Conservation (phyloP, 2,888 invertebrate species). For the Lepidocyrtoides sp. region DNA sequence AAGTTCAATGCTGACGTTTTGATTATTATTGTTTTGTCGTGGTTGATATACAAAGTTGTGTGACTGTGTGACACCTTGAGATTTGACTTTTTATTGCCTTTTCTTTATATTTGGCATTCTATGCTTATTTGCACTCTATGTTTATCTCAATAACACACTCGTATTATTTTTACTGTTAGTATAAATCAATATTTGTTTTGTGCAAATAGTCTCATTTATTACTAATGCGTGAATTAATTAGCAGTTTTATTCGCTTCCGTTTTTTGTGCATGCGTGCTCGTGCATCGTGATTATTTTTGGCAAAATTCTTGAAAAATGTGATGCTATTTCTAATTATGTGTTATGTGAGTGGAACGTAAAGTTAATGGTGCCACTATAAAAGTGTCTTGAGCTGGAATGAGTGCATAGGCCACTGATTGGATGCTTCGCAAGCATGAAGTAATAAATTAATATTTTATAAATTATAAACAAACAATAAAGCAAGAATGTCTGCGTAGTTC, state of each 20-base stretch:
- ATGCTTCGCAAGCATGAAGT: neutral
- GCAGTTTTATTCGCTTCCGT: too few species aligned
- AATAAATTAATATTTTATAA: too few species aligned
- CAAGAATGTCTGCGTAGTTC: too few species aligned
- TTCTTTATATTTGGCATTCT: neutral
- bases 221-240: too few species aligned
- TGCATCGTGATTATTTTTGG: neutral
- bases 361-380: neutral
- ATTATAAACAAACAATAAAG: too few species aligned
- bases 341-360: neutral
- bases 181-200: neutral
- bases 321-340: constrained; percentile 22
- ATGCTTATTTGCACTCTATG: neutral
- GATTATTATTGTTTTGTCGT: constrained; percentile 16
- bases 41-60: neutral
- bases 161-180: neutral
- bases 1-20: neutral
- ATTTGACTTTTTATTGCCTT: constrained; percentile 21
- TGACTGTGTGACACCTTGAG: constrained; percentile 35
- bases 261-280: neutral
- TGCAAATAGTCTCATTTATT: neutral
- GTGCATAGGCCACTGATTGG: too few species aligned
- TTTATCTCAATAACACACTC: constrained; percentile 5
- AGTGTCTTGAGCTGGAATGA: too few species aligned
- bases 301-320: neutral